Percentiles rank a stretch among this genome's conserved stretches.
Evolutionary conservation across 2,888 invertebrate species (phyloP).

Genomic region (Metalampra italica): DNA sequence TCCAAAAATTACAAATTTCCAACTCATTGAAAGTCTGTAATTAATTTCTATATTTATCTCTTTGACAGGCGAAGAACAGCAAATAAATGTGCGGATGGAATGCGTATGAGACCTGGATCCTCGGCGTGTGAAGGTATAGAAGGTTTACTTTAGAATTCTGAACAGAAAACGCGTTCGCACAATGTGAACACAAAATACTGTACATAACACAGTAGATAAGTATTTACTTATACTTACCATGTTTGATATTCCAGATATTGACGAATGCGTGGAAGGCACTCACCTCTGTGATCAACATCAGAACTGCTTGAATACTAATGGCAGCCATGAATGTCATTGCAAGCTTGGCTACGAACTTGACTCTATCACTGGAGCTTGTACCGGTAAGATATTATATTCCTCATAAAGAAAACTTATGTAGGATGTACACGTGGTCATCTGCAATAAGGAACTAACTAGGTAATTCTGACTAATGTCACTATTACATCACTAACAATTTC

Average conservation of each 20-base stretch:
- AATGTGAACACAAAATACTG: no score
- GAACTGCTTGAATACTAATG: constrained; percentile 65
- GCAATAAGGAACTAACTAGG: no score
- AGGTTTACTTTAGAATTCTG: no score
- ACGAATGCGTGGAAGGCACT: constrained; percentile 84
- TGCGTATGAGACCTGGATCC: constrained; percentile 41
- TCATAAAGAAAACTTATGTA: no score
- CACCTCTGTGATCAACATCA: constrained; percentile 66
- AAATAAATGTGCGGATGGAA: constrained; percentile 50
- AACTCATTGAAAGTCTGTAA: no score
- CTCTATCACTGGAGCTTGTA: constrained; percentile 54
- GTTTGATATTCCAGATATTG: constrained; percentile 80
- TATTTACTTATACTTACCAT: no score
- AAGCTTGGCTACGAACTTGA: constrained; percentile 59
- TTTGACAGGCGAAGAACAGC: constrained; percentile 2
- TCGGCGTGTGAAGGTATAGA: constrained; percentile 48
- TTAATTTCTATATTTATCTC: no score
- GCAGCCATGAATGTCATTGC: constrained; percentile 68
- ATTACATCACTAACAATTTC: no score
- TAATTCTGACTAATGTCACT: no score
- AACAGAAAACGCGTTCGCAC: no score
- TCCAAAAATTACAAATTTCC: no score
- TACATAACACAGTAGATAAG: no score
- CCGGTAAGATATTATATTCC: constrained; percentile 39
- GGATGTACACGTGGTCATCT: not conserved